Evolutionary conservation across 2,888 invertebrate species (phyloP), one percentile per base, ranked within the genome.

Genomic region (Plagiodera versicolora): DNA sequence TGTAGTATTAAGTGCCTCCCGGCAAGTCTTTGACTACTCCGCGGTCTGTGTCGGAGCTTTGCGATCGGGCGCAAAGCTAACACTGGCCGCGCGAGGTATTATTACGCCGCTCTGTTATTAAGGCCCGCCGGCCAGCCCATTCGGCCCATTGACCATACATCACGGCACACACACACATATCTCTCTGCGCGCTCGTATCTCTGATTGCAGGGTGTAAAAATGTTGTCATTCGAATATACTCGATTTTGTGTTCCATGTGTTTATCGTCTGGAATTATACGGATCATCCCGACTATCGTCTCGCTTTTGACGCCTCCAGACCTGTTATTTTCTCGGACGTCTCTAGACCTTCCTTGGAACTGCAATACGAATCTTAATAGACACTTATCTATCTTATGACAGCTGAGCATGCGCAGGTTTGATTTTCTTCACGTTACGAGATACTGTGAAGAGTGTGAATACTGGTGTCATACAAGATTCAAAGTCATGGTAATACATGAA

Each of bases 61-160:
- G 19, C 52, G 35, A 52, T n/a, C 62, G 67, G 66, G 65, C 70
- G 72, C 70, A 72, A 74, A 75, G 74, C 75, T 74, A 75, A 75
- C 74, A 74, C 72, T 67, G 73, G 64, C 74, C 74, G 69, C 67
- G 72, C 75, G 76, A 76, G 70, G 71, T 75, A 73, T 77, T 77
- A 76, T 76, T 76, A 75, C 56, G 74, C 79, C 79, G 79, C 79
- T 78, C 79, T 79, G 78, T 79, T 79, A 79, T 79, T 79, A 79
- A 73, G 74, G 74, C 77, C 69, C 77, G 75, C 71, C 77, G 74
- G 74, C 73, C 78, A 72, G 56, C 78, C 79, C 77, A 77, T 74
- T 76, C 78, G 72, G 56, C 78, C 79, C 77, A 77, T 74, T 76
- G 77, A 73, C 78, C 79, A 79, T 79, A 79, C 76, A 77, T 78